Conservation (phyloP, 2,888 invertebrate species). For the Cataglyphis altisquamis region DNA sequence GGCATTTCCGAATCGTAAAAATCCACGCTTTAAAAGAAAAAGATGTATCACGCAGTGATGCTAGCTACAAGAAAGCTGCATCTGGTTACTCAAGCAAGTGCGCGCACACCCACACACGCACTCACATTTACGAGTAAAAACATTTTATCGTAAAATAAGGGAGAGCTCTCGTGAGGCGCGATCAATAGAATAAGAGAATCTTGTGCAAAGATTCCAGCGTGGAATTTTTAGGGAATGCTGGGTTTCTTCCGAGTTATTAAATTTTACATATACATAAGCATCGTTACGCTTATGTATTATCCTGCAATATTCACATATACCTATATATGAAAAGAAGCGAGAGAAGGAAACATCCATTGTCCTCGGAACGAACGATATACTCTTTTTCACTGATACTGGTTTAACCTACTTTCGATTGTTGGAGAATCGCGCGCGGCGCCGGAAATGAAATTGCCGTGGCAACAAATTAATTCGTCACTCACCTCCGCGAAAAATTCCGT, state of each 20-base stretch:
- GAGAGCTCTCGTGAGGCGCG: slow-evolving; percentile 13
- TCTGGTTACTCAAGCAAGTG: slow-evolving; percentile 13
- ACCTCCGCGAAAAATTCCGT: slow-evolving; percentile 99
- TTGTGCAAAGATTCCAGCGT: slow-evolving; percentile 18
- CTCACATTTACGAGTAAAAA: slow-evolving; percentile 1
- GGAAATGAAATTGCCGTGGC: background rate
- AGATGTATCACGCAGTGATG: background rate
- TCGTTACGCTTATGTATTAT: background rate
- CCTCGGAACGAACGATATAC: slow-evolving; percentile 52
- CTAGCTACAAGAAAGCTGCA: slow-evolving; percentile 5
- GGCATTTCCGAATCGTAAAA: background rate
- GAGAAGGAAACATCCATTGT: slow-evolving; percentile 45
- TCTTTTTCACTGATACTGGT: slow-evolving; percentile 65
- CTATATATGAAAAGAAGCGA: slow-evolving; percentile 15
- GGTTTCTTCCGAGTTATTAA: slow-evolving; percentile 8
- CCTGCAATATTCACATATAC: background rate
- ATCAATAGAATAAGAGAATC: slow-evolving; percentile 34
- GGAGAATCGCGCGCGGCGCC: background rate
- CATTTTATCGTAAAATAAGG: slow-evolving; percentile 2
- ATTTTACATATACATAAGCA: slow-evolving; percentile 16
- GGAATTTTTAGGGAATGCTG: slow-evolving; percentile 18
- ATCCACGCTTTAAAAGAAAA: background rate
- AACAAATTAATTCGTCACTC: slow-evolving; percentile 81
- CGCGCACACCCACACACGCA: background rate
- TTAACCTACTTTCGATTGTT: slow-evolving; percentile 71